A percentile compares a stretch with the other conserved stretches of the same genome.
These are phyloP conservation scores for Mythimna lalbum DNA, from an alignment of 2,888 invertebrate species.

Conservation along the genomic window DNA sequence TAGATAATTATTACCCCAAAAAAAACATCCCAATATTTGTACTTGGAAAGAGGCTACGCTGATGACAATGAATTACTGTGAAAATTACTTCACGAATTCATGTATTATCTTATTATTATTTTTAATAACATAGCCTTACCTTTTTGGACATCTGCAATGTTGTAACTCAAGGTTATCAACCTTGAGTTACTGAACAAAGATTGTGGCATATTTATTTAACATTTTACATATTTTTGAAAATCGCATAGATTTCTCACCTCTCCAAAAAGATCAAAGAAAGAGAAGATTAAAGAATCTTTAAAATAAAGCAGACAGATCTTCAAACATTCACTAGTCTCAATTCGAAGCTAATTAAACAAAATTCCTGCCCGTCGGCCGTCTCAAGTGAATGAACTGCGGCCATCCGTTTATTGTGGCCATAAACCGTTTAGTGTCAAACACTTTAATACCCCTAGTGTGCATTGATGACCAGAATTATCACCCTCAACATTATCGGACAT, in stretches of 20 bases:
- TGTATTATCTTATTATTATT: too few species aligned
- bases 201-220: not conserved
- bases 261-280: too few species aligned
- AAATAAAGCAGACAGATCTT: conserved; percentile 8
- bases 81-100: too few species aligned
- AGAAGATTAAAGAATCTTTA: not conserved
- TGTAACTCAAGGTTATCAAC: too few species aligned
- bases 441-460: conserved; percentile 52
- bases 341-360: conserved; percentile 57
- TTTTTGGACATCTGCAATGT: not conserved
- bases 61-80: too few species aligned
- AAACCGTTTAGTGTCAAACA: conserved; percentile 65
- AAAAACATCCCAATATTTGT: too few species aligned
- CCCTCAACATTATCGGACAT: conserved; percentile 26
- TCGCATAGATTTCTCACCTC: not conserved
- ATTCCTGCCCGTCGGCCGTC: conserved; percentile 42
- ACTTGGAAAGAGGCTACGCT: too few species aligned
- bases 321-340: conserved; percentile 16
- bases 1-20: too few species aligned
- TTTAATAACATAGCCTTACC: too few species aligned
- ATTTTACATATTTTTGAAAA: not conserved
- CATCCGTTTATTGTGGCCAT: conserved; percentile 57
- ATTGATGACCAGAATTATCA: conserved; percentile 62
- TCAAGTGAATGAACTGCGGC: conserved; percentile 60
- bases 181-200: not conserved